phyloP scores from a whole-genome alignment of 2,113 vertebrate genomes.

The human (Homo sapiens) region DNA sequence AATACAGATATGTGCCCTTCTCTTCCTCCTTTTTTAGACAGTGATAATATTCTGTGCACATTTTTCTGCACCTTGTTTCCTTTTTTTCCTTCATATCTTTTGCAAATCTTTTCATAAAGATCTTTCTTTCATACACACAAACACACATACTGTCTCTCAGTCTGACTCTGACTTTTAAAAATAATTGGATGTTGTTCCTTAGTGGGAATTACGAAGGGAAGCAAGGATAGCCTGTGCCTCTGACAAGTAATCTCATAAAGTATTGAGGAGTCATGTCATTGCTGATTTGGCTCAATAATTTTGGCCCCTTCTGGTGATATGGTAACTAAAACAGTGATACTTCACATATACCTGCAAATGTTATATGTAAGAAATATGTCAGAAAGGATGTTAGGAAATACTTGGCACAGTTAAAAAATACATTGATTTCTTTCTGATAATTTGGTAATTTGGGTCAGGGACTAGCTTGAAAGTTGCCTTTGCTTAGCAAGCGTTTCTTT shows the following conservation, averaged over 20 bases:
- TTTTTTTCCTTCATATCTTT: neutral
- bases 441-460: neutral
- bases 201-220: neutral
- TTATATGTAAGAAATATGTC: neutral
- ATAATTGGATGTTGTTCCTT: neutral
- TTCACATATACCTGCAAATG: neutral
- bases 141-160: neutral
- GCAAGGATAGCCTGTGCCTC: neutral
- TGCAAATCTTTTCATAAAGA: neutral
- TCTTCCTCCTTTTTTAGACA: neutral
- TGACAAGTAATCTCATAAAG: neutral
- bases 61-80: neutral
- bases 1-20: neutral
- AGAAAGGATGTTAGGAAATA: neutral
- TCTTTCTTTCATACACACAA: neutral
- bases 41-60: neutral
- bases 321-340: neutral
- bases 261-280: neutral
- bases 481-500: neutral
- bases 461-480: neutral
- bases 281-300: neutral
- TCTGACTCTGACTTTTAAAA: neutral
- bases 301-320: neutral
- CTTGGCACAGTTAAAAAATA: neutral
- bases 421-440: neutral